These are phyloP conservation scores for Eudasyphora cyanicolor DNA, from an alignment of 2,888 invertebrate species.

Conservation along the genomic window DNA sequence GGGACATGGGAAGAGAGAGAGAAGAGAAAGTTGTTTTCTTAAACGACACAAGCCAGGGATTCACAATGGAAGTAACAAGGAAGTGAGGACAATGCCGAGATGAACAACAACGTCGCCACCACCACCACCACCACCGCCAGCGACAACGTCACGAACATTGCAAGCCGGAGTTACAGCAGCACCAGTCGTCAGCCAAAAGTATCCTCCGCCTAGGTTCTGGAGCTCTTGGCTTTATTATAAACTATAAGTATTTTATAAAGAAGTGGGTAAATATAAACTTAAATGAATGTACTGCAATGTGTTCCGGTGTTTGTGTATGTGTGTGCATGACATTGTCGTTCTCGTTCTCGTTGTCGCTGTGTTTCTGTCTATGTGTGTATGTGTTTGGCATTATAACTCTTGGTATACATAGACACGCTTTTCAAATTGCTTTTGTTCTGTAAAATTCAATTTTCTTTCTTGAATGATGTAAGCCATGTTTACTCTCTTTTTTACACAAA, in stretches of 20 bases:
- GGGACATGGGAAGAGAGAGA: conserved; percentile 42
- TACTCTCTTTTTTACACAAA: conserved; percentile 63
- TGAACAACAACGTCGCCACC: conserved; percentile 32
- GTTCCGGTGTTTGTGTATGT: conserved; percentile 21
- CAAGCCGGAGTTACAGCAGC: conserved; percentile 21
- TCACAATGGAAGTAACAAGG: conserved; percentile 53
- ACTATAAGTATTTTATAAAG: conserved; percentile 65
- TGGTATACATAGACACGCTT: conserved; percentile 63
- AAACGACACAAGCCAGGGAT: conserved; percentile 57
- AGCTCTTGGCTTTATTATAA: conserved; percentile 62
- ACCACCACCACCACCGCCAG: conserved; percentile 25
- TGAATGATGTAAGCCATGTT: conserved; percentile 73
- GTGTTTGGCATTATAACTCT: conserved; percentile 48
- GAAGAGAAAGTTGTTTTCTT: too few species aligned
- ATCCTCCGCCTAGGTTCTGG: conserved; percentile 27
- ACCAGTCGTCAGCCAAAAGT: conserved; percentile 18
- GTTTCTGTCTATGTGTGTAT: neutral
- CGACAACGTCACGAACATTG: conserved; percentile 27
- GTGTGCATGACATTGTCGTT: neutral
- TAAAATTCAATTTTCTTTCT: conserved; percentile 76
- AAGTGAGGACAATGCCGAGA: conserved; percentile 34
- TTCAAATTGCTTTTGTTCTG: conserved; percentile 71
- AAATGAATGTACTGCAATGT: conserved; percentile 52
- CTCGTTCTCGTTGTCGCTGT: conserved; percentile 23
- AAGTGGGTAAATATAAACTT: conserved; percentile 64